These are phyloP conservation scores for Redunca redunca DNA, from an alignment of 2,113 vertebrate genomes.

Conservation along the genomic window DNA sequence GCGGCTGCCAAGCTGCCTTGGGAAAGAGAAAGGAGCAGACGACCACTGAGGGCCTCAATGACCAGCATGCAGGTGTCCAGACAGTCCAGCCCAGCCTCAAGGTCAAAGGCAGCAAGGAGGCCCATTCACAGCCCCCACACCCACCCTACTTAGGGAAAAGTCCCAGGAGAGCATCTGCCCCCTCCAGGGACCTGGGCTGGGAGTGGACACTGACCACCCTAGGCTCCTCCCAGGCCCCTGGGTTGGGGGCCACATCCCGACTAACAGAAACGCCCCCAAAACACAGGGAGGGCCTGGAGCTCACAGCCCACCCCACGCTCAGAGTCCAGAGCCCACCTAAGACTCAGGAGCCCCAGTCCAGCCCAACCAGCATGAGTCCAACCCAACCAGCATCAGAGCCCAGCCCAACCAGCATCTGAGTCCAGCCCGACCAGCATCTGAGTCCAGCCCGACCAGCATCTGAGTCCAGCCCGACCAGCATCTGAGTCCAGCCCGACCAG, in stretches of 20 bases:
- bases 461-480: not conserved
- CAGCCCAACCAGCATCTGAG: not conserved
- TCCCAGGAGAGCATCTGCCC: not conserved
- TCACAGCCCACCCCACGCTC: not conserved
- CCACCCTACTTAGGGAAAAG: not conserved
- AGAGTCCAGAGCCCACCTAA: not conserved
- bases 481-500: not conserved
- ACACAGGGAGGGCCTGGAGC: not conserved
- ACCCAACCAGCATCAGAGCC: not conserved
- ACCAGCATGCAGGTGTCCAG: not conserved
- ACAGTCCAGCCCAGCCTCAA: not conserved
- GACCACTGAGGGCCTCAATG: fast-evolving
- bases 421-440: not conserved
- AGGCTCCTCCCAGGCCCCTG: not conserved
- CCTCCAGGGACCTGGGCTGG: not conserved
- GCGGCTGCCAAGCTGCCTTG: not conserved
- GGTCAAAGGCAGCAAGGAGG: not conserved
- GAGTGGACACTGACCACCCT: too few species aligned
- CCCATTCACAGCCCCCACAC: fast-evolving
- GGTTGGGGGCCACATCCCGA: not conserved
- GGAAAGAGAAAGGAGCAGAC: not conserved
- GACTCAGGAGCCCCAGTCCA: too few species aligned
- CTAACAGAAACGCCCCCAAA: not conserved
- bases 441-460: not conserved
- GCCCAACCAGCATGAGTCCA: not conserved